Evolutionary conservation across 30 jellyfish, hydroid and myxozoan species (phyloP), one percentile per base, ranked within the genome.

Genomic region (Rhopilema esculentum): DNA sequence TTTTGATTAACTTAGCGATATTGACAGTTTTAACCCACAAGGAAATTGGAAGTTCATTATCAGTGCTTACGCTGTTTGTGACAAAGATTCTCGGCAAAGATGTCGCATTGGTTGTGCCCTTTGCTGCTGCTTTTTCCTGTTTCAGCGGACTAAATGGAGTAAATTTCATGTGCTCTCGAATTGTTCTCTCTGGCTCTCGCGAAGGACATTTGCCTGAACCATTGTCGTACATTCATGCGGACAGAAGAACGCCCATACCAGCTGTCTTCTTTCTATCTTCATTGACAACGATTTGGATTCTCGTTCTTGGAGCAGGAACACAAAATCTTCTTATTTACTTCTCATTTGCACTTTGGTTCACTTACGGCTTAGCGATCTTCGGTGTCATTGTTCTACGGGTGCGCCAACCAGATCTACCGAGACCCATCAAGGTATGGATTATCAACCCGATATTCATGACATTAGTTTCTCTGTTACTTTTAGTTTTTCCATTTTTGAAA

Each of bases 341-440:
- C 30, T 68, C 79, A 1, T 50, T n/a, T 65, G 83, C 83, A 16
- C n/a, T 65, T 7, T 81, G 91, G 91, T 15, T 66, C 19, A 26
- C 28, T 4, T 81, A 81, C 51, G 22, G n/a, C 52, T 22, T 50
- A 19, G 82, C 91, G 18, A 64, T 49, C 21, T 65, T 81, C 49
- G 63, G 72, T 29, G 91, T 81, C 17, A 27, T 65, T 16, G 66
- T 50, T 76, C 50, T 76, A 4, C 72, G 86, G 49, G 8, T 25
- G 7, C 53, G 80, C 22, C 27, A 62, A 63, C 89, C 79, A 0
- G 69, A 61, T 15, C 30, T 79, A 20, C 31, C 67, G 12, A 79
- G 89, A 30, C 91, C 91, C 25, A 27, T 64, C 74, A 81, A 66
- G 27, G 91, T 81, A 21, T 81, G 82, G 82, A 15, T 81, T 57